Evolutionary conservation across 2,888 invertebrate species (phyloP).

Genomic region (Noctua janthina): DNA sequence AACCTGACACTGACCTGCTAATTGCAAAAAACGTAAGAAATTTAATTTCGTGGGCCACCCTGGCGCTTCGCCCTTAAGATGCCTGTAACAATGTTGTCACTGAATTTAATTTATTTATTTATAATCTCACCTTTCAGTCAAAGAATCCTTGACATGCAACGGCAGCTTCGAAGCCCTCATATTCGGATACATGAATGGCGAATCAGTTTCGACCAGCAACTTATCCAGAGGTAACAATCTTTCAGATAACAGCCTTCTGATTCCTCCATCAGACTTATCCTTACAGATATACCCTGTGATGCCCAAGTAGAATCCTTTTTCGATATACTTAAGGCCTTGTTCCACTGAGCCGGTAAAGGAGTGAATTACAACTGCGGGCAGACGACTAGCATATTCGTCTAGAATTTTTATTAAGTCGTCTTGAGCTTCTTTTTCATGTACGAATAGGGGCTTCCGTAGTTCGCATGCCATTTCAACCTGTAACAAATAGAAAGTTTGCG

Average conservation of each 20-base stretch:
- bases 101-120: neutral
- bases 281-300: constrained; percentile 95
- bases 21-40: too few relatives aligned
- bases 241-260: constrained; percentile 95
- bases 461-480: constrained; percentile 96
- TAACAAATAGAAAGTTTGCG: constrained; percentile 64
- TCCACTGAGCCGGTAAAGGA: constrained; percentile 97
- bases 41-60: too few relatives aligned
- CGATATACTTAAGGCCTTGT: constrained; percentile 94
- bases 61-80: too few relatives aligned
- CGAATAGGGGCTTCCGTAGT: constrained; percentile 95
- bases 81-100: too few relatives aligned
- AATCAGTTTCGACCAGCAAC: constrained; percentile 97
- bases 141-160: constrained; percentile 95
- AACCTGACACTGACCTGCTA: too few relatives aligned
- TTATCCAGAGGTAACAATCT: constrained; percentile 95
- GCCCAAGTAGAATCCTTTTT: constrained; percentile 96
- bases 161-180: constrained; percentile 98
- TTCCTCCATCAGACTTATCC: constrained; percentile 97
- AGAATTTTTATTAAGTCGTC: constrained; percentile 94
- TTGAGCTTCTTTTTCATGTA: constrained; percentile 98
- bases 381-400: constrained; percentile 82
- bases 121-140: constrained; percentile 93
- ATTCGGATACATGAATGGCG: constrained; percentile 99
- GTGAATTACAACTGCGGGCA: constrained; percentile 97